Evolutionary conservation across 2,888 invertebrate species (phyloP), one percentile per base, ranked within the genome.

Genomic region (Lasioglossum villosulum): DNA sequence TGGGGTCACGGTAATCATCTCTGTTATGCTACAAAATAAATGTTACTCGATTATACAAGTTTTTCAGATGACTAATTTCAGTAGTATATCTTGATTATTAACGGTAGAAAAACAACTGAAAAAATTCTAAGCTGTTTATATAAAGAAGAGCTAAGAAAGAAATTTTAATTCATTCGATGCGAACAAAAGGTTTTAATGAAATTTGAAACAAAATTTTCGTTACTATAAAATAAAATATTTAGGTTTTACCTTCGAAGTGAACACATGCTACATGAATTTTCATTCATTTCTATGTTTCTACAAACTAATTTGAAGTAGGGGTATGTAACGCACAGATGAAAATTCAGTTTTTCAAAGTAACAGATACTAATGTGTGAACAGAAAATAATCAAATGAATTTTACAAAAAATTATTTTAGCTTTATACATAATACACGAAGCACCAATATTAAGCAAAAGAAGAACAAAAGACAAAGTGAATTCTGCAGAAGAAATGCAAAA

Each of bases 1-100:
- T 63, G 98, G 98, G 94, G 97, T 98, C 77, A 98, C 98, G 95
- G 98, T 98, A 93, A 98, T 98, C 97, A 98, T 98, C 96, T 98
- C 98, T 91, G 97, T 98, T 73, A 98, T 97, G 95, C 98, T 98
- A 96, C 85, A 97, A 77, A 97, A 93, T 68, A 93, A 94, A 95
- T 93, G 93, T 45, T 88, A 91, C 45, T 86, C 77, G 80, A 82
- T 76, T 93, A 79, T 59, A 30, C 59, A 39, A 80, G 72, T 23
- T 78, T 14, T 91, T 92, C 27, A 8, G 3, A 27, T 23, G 72
- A 27, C 6, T 72, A 45, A 23, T 6, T 63, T 59, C 16, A n/a
- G 37, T 19, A 86, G 90, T 75, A 73, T 74, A 86, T 39, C 74
- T 59, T 71, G 42, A 37, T 42, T 74, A 23, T 12, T 12, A 80